Conservation (phyloP, 1,140 invertebrate genomes). For the Drosophila tropicalis region DNA sequence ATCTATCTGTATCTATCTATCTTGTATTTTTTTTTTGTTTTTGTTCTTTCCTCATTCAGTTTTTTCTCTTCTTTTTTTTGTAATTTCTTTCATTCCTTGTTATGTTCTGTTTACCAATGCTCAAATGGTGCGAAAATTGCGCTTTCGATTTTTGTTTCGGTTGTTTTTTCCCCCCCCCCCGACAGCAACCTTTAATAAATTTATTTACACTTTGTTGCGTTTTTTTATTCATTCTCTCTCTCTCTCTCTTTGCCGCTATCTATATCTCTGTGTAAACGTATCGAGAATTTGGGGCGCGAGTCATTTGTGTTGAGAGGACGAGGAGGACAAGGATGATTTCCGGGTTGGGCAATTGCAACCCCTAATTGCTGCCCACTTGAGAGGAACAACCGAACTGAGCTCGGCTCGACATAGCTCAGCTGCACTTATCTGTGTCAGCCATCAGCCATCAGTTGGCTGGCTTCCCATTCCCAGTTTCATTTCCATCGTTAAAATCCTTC, state of each 20-base stretch:
- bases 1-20: not conserved
- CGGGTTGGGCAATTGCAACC: constrained; percentile 57
- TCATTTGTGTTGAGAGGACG: constrained; percentile 40
- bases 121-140: constrained; percentile 74
- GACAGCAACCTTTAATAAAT: constrained; percentile 63
- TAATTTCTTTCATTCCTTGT: not conserved
- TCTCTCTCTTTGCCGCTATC: constrained; percentile 13
- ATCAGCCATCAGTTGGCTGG: constrained; percentile 71
- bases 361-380: constrained; percentile 77
- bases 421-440: constrained; percentile 69
- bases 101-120: constrained; percentile 39
- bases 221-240: constrained; percentile 41
- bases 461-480: constrained; percentile 43
- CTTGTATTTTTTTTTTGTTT: constrained; percentile 36
- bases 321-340: constrained; percentile 52
- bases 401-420: constrained; percentile 38
- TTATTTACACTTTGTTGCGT: constrained; percentile 79
- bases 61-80: not conserved
- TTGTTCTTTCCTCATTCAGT: constrained; percentile 28
- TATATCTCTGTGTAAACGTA: constrained; percentile 5
- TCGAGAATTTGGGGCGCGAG: constrained; percentile 70
- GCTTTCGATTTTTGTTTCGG: constrained; percentile 54
- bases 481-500: constrained; percentile 12
- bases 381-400: constrained; percentile 17
- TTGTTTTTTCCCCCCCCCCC: constrained; percentile 35